Conservation (phyloP, 2,888 invertebrate genomes). For the Synanthedon andrenaeformis region DNA sequence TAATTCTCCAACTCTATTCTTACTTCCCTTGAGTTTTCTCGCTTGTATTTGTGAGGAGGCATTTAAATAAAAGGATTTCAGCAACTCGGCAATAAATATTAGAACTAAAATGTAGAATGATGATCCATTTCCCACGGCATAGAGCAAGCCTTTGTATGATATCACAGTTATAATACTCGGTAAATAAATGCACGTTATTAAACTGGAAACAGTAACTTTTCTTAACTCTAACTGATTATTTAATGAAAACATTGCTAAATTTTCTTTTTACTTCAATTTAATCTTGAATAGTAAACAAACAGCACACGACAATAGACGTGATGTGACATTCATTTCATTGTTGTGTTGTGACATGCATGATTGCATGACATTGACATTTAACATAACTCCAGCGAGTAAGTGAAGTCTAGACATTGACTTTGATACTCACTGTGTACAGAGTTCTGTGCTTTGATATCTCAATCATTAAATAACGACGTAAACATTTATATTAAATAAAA, state of each 20-base stretch:
- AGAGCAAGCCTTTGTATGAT: constrained; percentile 69
- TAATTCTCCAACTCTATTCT: constrained; percentile 55
- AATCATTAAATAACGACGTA: too few species aligned
- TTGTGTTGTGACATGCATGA: too few species aligned
- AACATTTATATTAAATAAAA: too few species aligned
- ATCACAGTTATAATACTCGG: constrained; percentile 69
- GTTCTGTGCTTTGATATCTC: too few species aligned
- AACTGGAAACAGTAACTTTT: constrained; percentile 60
- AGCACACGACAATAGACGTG: too few species aligned
- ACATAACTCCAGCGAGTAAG: too few species aligned
- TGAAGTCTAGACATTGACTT: too few species aligned
- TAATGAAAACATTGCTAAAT: constrained; percentile 40
- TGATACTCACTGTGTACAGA: too few species aligned
- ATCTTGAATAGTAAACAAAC: neutral
- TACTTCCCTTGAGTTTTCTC: constrained; percentile 46
- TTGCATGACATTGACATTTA: too few species aligned
- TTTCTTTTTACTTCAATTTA: too few species aligned
- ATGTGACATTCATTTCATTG: too few species aligned
- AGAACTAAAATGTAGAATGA: constrained; percentile 52
- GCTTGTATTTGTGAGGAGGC: constrained; percentile 36
- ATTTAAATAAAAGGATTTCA: constrained; percentile 63
- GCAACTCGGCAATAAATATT: constrained; percentile 63
- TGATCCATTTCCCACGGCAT: constrained; percentile 70
- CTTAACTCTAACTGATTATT: constrained; percentile 49
- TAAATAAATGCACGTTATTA: constrained; percentile 73